These are phyloP conservation scores for Dissostichus mawsoni DNA, from an alignment of 2,113 vertebrate genomes.

Conservation along the genomic window DNA sequence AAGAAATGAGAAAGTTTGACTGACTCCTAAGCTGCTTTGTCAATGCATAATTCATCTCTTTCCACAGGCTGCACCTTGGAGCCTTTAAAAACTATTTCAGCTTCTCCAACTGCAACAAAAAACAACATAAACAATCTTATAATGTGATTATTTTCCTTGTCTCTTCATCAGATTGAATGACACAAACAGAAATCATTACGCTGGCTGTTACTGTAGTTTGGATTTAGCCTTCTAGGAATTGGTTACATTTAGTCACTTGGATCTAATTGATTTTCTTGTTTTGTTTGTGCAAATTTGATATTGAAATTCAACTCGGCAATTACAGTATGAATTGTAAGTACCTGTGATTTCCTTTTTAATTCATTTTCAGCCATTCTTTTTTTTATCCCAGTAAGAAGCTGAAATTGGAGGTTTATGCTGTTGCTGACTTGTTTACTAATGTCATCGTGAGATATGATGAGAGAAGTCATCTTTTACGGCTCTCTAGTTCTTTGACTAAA, in stretches of 20 bases:
- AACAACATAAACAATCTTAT: slow-evolving; percentile 29
- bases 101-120: slow-evolving; percentile 54
- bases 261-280: neutral
- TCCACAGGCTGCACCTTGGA: slow-evolving; percentile 49
- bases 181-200: slow-evolving; percentile 23
- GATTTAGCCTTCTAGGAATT: neutral
- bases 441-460: neutral
- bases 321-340: neutral
- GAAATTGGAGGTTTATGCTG: neutral
- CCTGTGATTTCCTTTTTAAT: neutral
- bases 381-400: neutral
- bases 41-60: slow-evolving; percentile 67
- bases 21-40: slow-evolving; percentile 71
- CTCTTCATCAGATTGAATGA: slow-evolving; percentile 25
- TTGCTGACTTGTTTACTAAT: neutral
- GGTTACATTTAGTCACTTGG: neutral
- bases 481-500: neutral
- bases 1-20: slow-evolving; percentile 65
- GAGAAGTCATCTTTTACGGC: neutral
- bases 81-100: slow-evolving; percentile 58
- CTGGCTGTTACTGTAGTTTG: slow-evolving; percentile 3
- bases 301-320: slow-evolving; percentile 17
- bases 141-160: neutral
- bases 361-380: slow-evolving; percentile 2
- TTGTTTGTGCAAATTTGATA: neutral